phyloP scores from a whole-genome alignment of 2,888 invertebrate genomes.

The Pogonocherus hispidulus region DNA sequence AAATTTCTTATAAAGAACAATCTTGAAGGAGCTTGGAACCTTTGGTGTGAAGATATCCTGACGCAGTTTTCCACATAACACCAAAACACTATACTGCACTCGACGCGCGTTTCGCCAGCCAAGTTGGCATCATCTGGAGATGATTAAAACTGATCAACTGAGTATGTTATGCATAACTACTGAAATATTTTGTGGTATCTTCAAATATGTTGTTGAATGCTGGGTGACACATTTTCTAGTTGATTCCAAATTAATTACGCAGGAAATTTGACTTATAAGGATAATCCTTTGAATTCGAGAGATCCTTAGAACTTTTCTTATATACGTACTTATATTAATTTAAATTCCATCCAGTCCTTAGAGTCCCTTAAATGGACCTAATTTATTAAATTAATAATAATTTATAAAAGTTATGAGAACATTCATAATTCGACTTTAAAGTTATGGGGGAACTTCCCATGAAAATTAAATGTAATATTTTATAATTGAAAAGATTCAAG shows the following conservation, averaged over 20 bases:
- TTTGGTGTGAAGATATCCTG: too few species aligned
- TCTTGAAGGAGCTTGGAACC: too few species aligned
- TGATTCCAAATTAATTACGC: constrained; percentile 19
- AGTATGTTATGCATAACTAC: too few species aligned
- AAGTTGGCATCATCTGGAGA: too few species aligned
- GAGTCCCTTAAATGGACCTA: constrained; percentile 1
- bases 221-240: too few species aligned
- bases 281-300: neutral
- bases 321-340: neutral
- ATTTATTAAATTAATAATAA: constrained; percentile 27
- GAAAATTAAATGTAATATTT: constrained; percentile 40
- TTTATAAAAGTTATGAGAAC: neutral
- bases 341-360: neutral
- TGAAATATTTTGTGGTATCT: too few species aligned
- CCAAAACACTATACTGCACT: too few species aligned
- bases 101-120: too few species aligned
- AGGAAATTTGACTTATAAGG: neutral
- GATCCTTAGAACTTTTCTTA: neutral
- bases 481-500: constrained; percentile 27
- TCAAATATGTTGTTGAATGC: too few species aligned
- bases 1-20: too few species aligned
- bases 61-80: too few species aligned
- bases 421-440: neutral
- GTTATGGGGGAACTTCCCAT: constrained; percentile 25
- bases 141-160: too few species aligned